phyloP scores from a whole-genome alignment of 1,140 invertebrate species.

The Trachymyrmex cornetzi region DNA sequence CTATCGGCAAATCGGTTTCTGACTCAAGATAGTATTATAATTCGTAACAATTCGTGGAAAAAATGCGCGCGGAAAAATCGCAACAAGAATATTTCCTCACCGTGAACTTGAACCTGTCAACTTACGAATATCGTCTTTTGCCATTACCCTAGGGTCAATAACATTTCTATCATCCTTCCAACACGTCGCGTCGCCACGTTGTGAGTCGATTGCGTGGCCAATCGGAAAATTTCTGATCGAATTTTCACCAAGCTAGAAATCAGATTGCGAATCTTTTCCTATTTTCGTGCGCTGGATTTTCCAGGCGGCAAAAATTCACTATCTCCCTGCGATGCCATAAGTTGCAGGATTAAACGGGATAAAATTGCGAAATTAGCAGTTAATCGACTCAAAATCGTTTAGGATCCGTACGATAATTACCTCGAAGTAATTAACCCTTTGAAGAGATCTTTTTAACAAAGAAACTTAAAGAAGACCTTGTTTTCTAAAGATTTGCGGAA shows the following conservation, averaged over 20 bases:
- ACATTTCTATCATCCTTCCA: slow-evolving; percentile 44
- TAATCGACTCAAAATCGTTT: slow-evolving; percentile 4
- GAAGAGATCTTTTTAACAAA: too few species aligned
- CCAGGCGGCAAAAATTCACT: background rate
- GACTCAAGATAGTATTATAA: background rate
- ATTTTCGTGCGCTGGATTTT: background rate
- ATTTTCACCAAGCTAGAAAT: slow-evolving; percentile 58
- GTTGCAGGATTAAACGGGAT: background rate
- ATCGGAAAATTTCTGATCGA: slow-evolving; percentile 66
- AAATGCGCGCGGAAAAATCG: background rate
- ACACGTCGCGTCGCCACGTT: slow-evolving; percentile 29
- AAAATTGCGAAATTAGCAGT: background rate
- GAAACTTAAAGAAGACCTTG: too few species aligned
- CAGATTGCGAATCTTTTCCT: slow-evolving; percentile 12
- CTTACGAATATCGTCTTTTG: slow-evolving; percentile 2
- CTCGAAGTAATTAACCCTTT: background rate
- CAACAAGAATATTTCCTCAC: slow-evolving; percentile 11
- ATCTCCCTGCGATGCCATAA: background rate
- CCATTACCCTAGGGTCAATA: slow-evolving; percentile 69
- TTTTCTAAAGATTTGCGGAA: too few species aligned
- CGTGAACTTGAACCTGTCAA: slow-evolving; percentile 75
- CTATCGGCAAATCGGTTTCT: background rate
- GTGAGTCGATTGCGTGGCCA: slow-evolving; percentile 30
- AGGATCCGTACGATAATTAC: background rate
- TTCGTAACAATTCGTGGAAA: background rate